Percentiles rank a stretch among this genome's conserved stretches.
Evolutionary conservation across 2,113 vertebrate genomes (phyloP).

Genomic region (Callionymus lyra): DNA sequence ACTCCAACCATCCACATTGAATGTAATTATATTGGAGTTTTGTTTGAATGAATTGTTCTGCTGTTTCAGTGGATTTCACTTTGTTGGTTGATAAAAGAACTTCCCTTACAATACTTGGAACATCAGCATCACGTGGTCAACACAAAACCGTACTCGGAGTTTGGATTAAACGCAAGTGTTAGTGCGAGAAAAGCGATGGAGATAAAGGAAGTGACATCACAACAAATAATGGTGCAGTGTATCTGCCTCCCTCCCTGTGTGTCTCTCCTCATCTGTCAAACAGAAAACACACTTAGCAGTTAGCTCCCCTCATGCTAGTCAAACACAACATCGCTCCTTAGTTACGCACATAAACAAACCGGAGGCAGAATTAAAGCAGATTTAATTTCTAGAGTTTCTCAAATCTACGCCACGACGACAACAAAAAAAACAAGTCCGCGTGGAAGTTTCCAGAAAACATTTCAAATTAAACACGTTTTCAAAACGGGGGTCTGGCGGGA

Average conservation of each 20-base stretch:
- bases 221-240: background rate
- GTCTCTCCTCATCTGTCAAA: background rate
- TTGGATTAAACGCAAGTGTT: no score
- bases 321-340: constrained; percentile 16
- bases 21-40: no score
- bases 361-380: background rate
- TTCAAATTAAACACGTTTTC: constrained; percentile 23
- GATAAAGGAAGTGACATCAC: no score
- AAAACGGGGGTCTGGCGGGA: constrained; percentile 52
- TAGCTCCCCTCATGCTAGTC: constrained; percentile 17
- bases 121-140: no score
- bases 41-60: no score
- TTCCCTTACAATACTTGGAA: no score
- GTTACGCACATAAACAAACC: constrained; percentile 11
- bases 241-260: background rate
- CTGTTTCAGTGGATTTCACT: no score
- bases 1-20: no score
- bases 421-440: background rate
- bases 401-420: background rate
- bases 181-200: no score
- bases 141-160: no score
- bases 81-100: no score
- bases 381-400: background rate
- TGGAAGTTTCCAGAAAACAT: background rate
- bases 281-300: background rate